phyloP scores from a whole-genome alignment of 2,888 invertebrate genomes.

The Diloba caeruleocephala region DNA sequence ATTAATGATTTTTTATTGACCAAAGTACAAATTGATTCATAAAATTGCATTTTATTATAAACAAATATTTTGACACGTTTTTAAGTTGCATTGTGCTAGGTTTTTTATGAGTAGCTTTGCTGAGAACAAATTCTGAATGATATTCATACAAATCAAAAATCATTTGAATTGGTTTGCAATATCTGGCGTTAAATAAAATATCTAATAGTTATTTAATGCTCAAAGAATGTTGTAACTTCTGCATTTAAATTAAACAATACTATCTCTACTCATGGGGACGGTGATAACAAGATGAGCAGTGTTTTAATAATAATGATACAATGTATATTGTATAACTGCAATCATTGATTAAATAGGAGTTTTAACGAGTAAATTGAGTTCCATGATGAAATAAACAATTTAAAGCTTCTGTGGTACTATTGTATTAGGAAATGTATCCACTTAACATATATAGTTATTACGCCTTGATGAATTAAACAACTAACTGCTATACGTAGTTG shows the following conservation, averaged over 20 bases:
- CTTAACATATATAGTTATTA: neutral
- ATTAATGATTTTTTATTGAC: constrained; percentile 5
- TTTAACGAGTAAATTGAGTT: no score
- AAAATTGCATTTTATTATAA: neutral
- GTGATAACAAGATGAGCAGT: constrained; percentile 34
- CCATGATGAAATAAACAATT: no score
- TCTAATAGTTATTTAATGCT: constrained; percentile 8
- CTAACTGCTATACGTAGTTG: neutral
- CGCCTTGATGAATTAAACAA: neutral
- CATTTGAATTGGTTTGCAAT: neutral
- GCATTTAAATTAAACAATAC: constrained; percentile 25
- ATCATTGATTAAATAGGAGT: neutral
- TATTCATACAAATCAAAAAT: neutral
- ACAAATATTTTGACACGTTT: no score
- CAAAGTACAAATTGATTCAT: constrained; percentile 26
- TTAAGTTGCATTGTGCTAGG: neutral
- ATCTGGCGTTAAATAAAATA: neutral
- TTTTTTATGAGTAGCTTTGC: neutral
- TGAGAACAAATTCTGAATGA: neutral
- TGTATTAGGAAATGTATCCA: no score
- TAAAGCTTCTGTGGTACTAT: no score
- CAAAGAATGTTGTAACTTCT: constrained; percentile 27
- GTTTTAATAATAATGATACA: constrained; percentile 51
- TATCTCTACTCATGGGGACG: constrained; percentile 27
- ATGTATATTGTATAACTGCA: constrained; percentile 19